Evolutionary conservation across 2,797 vertebrate species (phyloP).

Genomic region (Threskiornis aethiopicus): DNA sequence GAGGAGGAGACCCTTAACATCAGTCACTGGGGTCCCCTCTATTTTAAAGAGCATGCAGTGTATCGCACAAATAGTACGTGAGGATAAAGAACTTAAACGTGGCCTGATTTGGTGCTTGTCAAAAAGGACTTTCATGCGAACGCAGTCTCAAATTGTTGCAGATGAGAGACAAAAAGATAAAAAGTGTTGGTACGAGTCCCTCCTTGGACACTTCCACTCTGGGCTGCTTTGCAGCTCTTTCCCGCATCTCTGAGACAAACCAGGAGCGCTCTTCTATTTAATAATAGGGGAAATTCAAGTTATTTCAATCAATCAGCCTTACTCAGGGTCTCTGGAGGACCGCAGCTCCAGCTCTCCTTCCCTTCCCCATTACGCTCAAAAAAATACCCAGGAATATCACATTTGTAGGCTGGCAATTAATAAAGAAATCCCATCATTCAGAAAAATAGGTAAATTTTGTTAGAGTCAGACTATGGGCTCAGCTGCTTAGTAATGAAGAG

Average conservation of each 20-base stretch:
- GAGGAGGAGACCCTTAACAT: neutral
- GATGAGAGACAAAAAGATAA: neutral
- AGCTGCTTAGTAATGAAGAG: neutral
- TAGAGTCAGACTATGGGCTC: neutral
- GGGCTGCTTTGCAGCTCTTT: neutral
- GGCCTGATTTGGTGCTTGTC: neutral
- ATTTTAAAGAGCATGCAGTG: fast-evolving
- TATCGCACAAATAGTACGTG: neutral
- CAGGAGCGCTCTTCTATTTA: neutral
- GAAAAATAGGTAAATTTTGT: neutral
- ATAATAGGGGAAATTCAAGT: slow-evolving; percentile 20
- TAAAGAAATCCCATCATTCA: neutral
- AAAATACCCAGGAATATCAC: neutral
- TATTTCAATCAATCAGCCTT: neutral
- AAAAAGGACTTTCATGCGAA: neutral
- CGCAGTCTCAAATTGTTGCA: fast-evolving
- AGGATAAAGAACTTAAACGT: neutral
- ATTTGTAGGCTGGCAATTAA: slow-evolving; percentile 4
- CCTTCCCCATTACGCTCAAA: neutral
- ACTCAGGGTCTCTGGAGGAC: neutral
- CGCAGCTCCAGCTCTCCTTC: neutral
- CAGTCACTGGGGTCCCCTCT: neutral
- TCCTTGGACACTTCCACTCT: neutral
- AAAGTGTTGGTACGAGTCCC: neutral
- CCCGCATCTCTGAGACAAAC: neutral